Conservation (phyloP, 2,113 vertebrate species). For the Halcyon senegalensis region DNA sequence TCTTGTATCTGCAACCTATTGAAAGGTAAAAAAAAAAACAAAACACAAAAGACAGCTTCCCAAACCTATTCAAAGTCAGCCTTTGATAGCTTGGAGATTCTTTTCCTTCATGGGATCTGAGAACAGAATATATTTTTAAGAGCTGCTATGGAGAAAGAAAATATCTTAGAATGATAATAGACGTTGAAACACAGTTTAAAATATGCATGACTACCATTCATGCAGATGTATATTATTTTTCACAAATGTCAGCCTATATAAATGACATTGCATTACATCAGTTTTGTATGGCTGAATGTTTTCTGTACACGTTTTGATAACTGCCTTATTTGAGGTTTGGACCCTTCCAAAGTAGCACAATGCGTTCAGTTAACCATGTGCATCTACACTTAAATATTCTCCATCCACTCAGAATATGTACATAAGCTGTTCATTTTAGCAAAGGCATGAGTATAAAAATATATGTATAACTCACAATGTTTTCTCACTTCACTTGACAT, state of each 20-base stretch:
- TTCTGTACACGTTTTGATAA: background rate
- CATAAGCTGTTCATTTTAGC: background rate
- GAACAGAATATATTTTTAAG: background rate
- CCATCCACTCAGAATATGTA: background rate
- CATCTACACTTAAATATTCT: background rate
- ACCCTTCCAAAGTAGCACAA: background rate
- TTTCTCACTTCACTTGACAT: background rate
- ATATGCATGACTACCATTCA: background rate
- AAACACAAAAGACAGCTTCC: background rate
- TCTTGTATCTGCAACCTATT: background rate
- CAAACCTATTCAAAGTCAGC: background rate
- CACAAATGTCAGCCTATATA: background rate
- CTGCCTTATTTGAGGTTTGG: background rate
- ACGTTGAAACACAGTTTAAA: background rate
- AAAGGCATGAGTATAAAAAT: background rate
- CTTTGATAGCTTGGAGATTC: background rate
- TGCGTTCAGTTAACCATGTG: background rate
- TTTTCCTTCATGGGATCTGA: background rate
- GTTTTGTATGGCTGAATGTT: background rate
- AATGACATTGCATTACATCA: background rate
- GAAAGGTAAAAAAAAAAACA: background rate
- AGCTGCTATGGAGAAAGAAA: background rate
- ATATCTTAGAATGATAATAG: background rate
- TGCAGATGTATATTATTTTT: background rate
- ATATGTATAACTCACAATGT: background rate